phyloP scores from a whole-genome alignment of 2,797 vertebrate genomes.

The Avahi laniger region DNA sequence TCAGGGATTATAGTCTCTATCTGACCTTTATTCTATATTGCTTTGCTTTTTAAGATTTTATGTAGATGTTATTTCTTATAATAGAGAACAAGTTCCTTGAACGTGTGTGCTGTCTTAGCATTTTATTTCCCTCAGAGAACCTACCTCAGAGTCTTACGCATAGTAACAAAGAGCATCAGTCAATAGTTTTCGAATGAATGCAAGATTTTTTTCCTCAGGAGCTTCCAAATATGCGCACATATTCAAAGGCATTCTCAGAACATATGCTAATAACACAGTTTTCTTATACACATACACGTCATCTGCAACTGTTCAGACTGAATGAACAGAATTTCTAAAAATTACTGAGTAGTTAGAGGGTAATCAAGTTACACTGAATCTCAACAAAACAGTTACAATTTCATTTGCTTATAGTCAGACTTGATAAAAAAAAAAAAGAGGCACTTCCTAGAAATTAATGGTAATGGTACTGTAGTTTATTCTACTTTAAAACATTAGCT shows the following conservation, averaged over 20 bases:
- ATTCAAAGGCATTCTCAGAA: background rate
- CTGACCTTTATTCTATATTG: background rate
- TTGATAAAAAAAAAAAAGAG: constrained; percentile 73
- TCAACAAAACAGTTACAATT: constrained; percentile 65
- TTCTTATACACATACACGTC: constrained; percentile 2
- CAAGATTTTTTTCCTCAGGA: constrained; percentile 28
- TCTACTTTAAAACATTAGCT: constrained; percentile 69
- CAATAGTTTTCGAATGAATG: constrained; percentile 20
- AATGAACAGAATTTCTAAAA: constrained; percentile 61
- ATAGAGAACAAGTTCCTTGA: constrained; percentile 8
- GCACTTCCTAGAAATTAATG: constrained; percentile 61
- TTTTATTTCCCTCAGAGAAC: background rate
- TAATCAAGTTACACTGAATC: constrained; percentile 61
- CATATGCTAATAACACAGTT: background rate
- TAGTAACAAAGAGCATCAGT: background rate
- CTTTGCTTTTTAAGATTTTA: constrained; percentile 13
- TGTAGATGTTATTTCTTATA: constrained; percentile 31
- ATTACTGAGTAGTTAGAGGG: constrained; percentile 52
- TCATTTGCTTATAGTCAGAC: constrained; percentile 66
- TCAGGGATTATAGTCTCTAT: background rate
- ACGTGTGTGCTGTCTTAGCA: background rate
- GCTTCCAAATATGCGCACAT: background rate
- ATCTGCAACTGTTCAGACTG: constrained; percentile 63
- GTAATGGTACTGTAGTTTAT: constrained; percentile 37
- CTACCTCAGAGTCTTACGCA: background rate